Evolutionary conservation across 2,113 vertebrate species (phyloP).

Genomic region (Drymodes brunneopygia): DNA sequence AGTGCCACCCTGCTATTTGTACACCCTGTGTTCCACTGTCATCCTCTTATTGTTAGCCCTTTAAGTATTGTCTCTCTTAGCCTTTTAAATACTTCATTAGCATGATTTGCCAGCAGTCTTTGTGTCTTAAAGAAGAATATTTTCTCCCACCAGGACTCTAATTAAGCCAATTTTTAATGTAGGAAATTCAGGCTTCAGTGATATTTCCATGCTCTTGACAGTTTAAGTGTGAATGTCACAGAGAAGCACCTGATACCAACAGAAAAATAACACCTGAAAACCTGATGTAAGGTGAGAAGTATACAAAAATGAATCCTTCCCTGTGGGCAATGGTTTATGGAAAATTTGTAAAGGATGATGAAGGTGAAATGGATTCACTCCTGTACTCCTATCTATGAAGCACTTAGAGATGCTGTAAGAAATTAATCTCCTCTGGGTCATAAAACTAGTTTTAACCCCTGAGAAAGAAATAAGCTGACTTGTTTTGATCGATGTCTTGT

Average conservation of each 20-base stretch:
- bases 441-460: background rate
- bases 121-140: background rate
- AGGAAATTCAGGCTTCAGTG: background rate
- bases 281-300: background rate
- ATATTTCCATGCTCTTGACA: background rate
- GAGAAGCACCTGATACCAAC: background rate
- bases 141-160: background rate
- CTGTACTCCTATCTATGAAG: background rate
- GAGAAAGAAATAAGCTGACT: background rate
- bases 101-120: background rate
- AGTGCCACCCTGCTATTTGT: background rate
- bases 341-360: background rate
- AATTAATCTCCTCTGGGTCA: background rate
- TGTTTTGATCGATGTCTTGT: background rate
- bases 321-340: background rate
- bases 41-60: background rate
- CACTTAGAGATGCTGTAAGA: background rate
- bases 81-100: background rate
- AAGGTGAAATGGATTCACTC: background rate
- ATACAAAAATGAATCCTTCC: background rate
- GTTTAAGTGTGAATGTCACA: background rate
- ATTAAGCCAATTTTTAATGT: background rate
- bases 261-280: background rate
- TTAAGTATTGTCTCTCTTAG: background rate
- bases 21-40: background rate